phyloP scores from a whole-genome alignment of 2,113 vertebrate species.

The Eudyptes chrysolophus region DNA sequence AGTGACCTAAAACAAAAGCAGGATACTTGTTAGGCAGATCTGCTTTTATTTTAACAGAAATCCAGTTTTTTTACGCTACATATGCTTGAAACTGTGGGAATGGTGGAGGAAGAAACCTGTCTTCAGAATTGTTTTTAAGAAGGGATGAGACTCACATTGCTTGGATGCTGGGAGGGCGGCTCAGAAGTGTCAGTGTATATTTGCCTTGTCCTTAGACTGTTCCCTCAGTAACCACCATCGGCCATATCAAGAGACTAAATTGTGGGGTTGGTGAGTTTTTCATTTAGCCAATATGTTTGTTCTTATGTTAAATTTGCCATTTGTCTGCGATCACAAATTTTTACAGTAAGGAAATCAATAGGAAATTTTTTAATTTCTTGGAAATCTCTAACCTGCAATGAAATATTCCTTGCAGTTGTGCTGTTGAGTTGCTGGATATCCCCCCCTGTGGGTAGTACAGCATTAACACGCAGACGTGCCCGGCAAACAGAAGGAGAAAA shows the following conservation, averaged over 20 bases:
- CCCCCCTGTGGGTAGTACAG: not conserved
- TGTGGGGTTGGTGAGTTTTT: not conserved
- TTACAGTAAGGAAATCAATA: not conserved
- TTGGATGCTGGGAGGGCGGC: not conserved
- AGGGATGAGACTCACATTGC: not conserved
- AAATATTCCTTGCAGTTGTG: not conserved
- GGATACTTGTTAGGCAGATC: not conserved
- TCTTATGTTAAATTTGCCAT: not conserved
- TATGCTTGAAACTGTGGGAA: not conserved
- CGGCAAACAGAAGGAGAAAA: not conserved
- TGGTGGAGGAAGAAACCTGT: not conserved
- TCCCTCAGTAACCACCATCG: not conserved
- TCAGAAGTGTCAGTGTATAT: not conserved
- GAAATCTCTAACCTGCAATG: not conserved
- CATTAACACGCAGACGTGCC: fast-evolving
- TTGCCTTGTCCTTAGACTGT: not conserved
- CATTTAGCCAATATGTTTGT: not conserved
- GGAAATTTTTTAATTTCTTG: not conserved
- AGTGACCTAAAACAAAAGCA: not conserved
- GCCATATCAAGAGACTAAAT: fast-evolving
- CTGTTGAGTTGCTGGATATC: not conserved
- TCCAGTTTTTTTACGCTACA: not conserved
- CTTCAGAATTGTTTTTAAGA: not conserved
- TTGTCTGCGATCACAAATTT: not conserved
- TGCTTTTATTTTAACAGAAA: not conserved